phyloP scores from a whole-genome alignment of 2,113 vertebrate genomes.

The Uria aalge region DNA sequence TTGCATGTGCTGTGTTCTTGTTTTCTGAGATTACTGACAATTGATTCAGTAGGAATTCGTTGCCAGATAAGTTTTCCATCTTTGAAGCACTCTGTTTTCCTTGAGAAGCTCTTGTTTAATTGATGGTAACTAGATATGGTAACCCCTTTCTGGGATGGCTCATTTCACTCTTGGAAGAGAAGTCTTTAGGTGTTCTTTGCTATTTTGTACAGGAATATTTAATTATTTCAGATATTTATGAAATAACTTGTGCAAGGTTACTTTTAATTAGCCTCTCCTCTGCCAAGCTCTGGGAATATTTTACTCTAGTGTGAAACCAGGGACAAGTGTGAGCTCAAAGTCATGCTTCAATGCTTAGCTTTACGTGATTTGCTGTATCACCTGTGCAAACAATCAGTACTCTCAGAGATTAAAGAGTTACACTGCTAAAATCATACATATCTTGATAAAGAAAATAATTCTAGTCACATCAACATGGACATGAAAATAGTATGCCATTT shows the following conservation, averaged over 20 bases:
- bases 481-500: background rate
- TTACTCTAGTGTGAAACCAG: background rate
- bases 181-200: background rate
- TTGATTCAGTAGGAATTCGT: background rate
- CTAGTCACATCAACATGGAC: background rate
- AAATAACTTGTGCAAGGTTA: background rate
- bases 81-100: background rate
- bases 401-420: background rate
- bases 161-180: background rate
- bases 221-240: constrained; percentile 5
- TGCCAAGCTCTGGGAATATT: background rate
- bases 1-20: background rate
- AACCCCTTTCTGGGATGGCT: background rate
- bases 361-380: background rate
- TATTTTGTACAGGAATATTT: background rate
- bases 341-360: background rate
- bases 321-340: background rate
- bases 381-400: background rate
- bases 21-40: constrained; percentile 6
- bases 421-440: background rate
- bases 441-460: background rate
- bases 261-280: constrained; percentile 1
- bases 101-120: background rate
- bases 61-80: background rate
- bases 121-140: background rate